Evolutionary conservation across 53 echinoderm and acorn worm genomes (phyloP).

Genomic region (Henricia sp.): DNA sequence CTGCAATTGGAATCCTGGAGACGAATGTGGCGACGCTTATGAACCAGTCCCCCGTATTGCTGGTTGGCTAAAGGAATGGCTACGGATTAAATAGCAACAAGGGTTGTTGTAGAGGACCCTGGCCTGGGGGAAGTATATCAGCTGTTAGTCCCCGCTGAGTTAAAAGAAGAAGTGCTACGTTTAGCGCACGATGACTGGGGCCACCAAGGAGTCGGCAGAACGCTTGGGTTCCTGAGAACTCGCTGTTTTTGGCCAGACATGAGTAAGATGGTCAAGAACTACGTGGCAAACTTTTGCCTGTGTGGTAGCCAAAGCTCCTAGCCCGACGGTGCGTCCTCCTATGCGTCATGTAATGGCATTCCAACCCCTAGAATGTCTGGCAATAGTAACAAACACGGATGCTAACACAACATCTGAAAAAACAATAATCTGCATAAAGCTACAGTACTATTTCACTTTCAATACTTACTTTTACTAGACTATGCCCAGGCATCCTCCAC

Average conservation of each 20-base stretch:
- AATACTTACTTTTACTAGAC: no score
- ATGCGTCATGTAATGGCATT: no score
- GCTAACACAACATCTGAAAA: no score
- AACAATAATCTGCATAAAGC: no score
- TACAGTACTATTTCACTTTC: no score
- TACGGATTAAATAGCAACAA: not conserved
- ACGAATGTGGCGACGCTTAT: not conserved
- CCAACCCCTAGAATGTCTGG: no score
- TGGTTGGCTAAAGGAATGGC: conserved; percentile 37
- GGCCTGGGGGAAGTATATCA: conserved; percentile 1
- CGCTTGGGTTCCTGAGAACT: conserved; percentile 29
- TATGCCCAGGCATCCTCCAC: no score
- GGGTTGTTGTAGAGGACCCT: conserved; percentile 35
- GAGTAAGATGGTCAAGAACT: no score
- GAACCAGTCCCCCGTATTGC: not conserved
- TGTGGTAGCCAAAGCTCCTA: no score
- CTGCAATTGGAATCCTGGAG: conserved; percentile 46
- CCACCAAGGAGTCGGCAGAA: conserved; percentile 57
- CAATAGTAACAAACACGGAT: no score
- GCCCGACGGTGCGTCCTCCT: no score
- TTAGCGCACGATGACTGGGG: conserved; percentile 59
- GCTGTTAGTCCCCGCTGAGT: conserved; percentile 23
- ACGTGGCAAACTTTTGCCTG: no score
- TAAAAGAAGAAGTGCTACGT: not conserved
- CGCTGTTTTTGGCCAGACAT: conserved; percentile 69